Conservation (phyloP, 2,888 invertebrate species). For the Augiades crinisus region DNA sequence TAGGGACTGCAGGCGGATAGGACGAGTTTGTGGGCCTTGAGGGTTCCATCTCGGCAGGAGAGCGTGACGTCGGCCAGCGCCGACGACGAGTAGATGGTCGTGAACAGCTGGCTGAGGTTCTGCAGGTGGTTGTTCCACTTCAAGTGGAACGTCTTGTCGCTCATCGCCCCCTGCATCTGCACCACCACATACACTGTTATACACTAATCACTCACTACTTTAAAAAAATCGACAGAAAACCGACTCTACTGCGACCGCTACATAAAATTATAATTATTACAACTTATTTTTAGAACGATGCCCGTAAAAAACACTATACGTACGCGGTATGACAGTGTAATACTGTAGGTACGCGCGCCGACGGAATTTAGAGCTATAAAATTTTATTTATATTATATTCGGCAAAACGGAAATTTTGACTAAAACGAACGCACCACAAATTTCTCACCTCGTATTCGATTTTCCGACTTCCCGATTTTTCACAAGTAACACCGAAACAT, state of each 20-base stretch:
- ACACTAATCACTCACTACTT: conserved; percentile 66
- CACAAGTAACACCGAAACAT: conserved; percentile 80
- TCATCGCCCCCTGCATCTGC: conserved; percentile 82
- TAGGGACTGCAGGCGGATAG: conserved; percentile 89
- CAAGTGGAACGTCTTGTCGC: conserved; percentile 85
- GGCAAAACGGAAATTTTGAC: conserved; percentile 55
- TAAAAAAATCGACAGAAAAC: conserved; percentile 74
- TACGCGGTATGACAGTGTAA: conserved; percentile 81
- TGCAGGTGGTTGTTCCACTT: conserved; percentile 88
- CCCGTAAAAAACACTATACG: conserved; percentile 82
- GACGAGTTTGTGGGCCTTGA: conserved; percentile 87
- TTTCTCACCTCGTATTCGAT: conserved; percentile 73
- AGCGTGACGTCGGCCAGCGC: conserved; percentile 86
- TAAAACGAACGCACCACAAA: conserved; percentile 55
- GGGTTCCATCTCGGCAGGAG: conserved; percentile 86
- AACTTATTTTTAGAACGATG: conserved; percentile 82
- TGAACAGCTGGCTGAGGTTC: conserved; percentile 86
- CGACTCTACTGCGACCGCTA: conserved; percentile 76
- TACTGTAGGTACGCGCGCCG: conserved; percentile 79
- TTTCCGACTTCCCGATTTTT: conserved; percentile 75
- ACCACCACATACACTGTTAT: conserved; percentile 69
- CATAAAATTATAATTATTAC: conserved; percentile 82
- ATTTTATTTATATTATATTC: conserved; percentile 70
- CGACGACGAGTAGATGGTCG: conserved; percentile 85
- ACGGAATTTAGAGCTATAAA: conserved; percentile 77